Base-by-base conservation (phyloP, 1,140 invertebrate genomes). In the Brachionus angularis region DNA sequence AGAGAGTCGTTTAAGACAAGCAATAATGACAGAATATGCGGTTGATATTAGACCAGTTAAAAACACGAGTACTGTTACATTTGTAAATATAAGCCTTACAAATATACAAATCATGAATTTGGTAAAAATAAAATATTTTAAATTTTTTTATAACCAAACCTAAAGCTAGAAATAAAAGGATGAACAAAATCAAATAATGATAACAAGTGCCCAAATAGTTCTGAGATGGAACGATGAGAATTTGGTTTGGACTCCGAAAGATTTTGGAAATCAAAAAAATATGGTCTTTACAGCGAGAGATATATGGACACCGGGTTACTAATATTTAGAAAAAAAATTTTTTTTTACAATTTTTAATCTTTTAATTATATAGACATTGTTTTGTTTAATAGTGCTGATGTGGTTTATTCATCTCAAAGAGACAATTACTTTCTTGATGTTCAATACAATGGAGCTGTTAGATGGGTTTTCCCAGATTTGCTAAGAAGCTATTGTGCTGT, bases 131-230 rank as follows among this genome's bases (percentile, higher is more conserved):
- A n/a, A n/a, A n/a, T n/a, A n/a, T n/a, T n/a, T n/a, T n/a, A n/a
- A n/a, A n/a, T n/a, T n/a, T n/a, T n/a, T n/a, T n/a, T n/a, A n/a
- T n/a, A n/a, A n/a, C n/a, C n/a, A n/a, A n/a, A n/a, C n/a, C n/a
- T n/a, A n/a, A n/a, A n/a, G n/a, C n/a, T n/a, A n/a, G n/a, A n/a
- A n/a, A n/a, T n/a, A n/a, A n/a, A n/a, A n/a, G n/a, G 67, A 70
- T 25, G 67, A 70, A 44, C 67, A 70, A 70, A 70, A 70, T 70
- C 67, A 70, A 53, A 31, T 70, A 7, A 70, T 70, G 67, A 70
- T 31, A n/a, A 70, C 67, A 39, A 70, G 52, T 29, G 47, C 46
- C 7, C 67, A 70, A 31, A 36, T 70, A 52, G 46, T 47, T 1
- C 10, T 67, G 23, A 70, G 44, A 52, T 70, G 67, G 67, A 21